Evolutionary conservation across 1,140 invertebrate species (phyloP), one percentile per base, ranked within the genome.

Genomic region (Saccostrea glomerata): DNA sequence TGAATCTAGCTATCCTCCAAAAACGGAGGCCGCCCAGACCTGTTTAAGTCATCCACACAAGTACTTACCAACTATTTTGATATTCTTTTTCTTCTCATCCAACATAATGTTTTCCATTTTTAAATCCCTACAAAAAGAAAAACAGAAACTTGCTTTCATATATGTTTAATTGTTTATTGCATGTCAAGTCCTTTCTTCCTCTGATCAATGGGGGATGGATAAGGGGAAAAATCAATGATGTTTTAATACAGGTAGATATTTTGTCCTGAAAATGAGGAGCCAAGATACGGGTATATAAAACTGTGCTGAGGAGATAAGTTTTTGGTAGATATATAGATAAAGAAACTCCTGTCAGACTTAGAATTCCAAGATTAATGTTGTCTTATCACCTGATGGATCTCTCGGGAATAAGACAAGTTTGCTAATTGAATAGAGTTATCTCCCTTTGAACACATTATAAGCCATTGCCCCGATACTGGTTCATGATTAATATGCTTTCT

Each of bases 51-150:
- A 2, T 36, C 30, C 30, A 47, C 70, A 30, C 15, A 30, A 36
- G 70, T 77, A 77, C 95, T 95, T 92, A 96, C 96, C 97, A n/a
- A 97, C 96, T 85, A 97, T 96, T 95, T 97, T 97, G 87, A 97
- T 96, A 90, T 96, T 96, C 90, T 96, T 96, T 89, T 96, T 96
- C 83, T 94, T 94, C 17, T 96, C 95, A 85, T 96, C 96, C 90
- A 97, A 92, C 96, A 97, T 97, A 54, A 97, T 96, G 92, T 97
- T 97, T 93, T 97, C 97, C 96, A 97, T 97, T 95, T 97, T 97
- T 85, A 97, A 94, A 94, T 97, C 97, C 86, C 97, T 97, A 95
- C 56, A 95, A 96, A 90, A 85, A 89, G 77, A 91, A 82, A 87
- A 91, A 90, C 66, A 84, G 20, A 63, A 84, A 54, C 70, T 77